Percentiles rank a stretch among this genome's conserved stretches.
Evolutionary conservation across 1,140 invertebrate species (phyloP).

Genomic region (Eufriesea mexicana): DNA sequence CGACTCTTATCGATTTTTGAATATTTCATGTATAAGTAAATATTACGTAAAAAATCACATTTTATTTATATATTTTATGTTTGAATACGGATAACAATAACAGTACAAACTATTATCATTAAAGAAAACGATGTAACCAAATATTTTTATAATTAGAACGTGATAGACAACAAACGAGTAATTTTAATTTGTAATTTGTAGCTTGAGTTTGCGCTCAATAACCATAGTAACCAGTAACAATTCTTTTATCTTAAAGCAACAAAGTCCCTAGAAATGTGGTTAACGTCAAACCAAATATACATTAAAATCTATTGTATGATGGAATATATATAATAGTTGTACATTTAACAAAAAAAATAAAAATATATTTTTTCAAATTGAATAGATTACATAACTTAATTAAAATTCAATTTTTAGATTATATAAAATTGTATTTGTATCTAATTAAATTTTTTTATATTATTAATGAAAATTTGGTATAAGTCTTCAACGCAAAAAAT

Average conservation of each 20-base stretch:
- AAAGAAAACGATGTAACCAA: background rate
- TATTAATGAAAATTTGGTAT: background rate
- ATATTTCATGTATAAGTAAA: constrained; percentile 38
- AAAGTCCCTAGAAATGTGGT: constrained; percentile 13
- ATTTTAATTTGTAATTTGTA: constrained; percentile 18
- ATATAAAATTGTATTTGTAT: background rate
- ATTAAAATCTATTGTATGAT: background rate
- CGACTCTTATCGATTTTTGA: constrained; percentile 69
- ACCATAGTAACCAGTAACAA: constrained; percentile 1
- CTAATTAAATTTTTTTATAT: background rate
- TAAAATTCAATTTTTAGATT: background rate
- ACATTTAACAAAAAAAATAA: background rate
- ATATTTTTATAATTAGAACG: background rate
- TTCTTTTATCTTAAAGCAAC: background rate
- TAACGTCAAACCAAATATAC: background rate
- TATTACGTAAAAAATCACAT: constrained; percentile 32
- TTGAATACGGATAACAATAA: background rate
- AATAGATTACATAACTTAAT: background rate
- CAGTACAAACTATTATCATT: background rate
- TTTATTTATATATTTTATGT: background rate
- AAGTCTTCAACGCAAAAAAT: background rate
- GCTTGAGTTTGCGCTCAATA: background rate
- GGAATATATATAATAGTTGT: background rate
- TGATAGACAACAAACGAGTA: background rate
- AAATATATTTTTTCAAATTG: background rate